These are phyloP conservation scores for Planiliza haematocheilus DNA, from an alignment of 2,113 vertebrate genomes.

Conservation along the genomic window DNA sequence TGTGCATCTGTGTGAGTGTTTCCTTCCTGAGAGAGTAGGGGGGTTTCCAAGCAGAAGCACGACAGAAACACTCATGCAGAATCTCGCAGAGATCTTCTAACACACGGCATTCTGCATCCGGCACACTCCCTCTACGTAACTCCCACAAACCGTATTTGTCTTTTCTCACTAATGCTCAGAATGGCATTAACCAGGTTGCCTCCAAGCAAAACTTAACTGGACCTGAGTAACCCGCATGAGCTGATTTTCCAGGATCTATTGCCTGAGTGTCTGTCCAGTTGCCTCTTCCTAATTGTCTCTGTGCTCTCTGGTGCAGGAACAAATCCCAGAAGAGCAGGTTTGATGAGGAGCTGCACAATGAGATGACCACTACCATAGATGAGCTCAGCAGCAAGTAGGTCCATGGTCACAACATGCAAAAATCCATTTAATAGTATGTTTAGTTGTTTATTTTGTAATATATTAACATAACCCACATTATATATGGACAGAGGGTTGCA, in stretches of 20 bases:
- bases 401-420: neutral
- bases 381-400: slow-evolving; percentile 92
- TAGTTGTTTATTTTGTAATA: neutral
- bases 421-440: neutral
- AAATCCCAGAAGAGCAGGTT: slow-evolving; percentile 92
- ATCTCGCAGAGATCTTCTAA: slow-evolving; percentile 68
- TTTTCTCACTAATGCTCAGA: slow-evolving; percentile 63
- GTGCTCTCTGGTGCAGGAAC: slow-evolving; percentile 83
- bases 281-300: slow-evolving; percentile 50
- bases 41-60: slow-evolving; percentile 65
- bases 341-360: slow-evolving; percentile 93
- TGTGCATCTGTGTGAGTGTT: slow-evolving; percentile 66
- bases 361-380: slow-evolving; percentile 95
- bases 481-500: too few relatives aligned
- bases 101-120: slow-evolving; percentile 58
- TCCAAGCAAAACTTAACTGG: slow-evolving; percentile 48
- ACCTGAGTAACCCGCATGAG: slow-evolving; percentile 65
- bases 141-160: slow-evolving; percentile 37
- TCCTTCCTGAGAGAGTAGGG: slow-evolving; percentile 69
- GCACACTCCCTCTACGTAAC: slow-evolving; percentile 24
- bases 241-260: slow-evolving; percentile 49
- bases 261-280: slow-evolving; percentile 13
- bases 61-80: slow-evolving; percentile 47
- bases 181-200: slow-evolving; percentile 53
- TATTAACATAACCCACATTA: too few relatives aligned